phyloP scores from a whole-genome alignment of 2,888 invertebrate species.

The Epicampocera succincta region DNA sequence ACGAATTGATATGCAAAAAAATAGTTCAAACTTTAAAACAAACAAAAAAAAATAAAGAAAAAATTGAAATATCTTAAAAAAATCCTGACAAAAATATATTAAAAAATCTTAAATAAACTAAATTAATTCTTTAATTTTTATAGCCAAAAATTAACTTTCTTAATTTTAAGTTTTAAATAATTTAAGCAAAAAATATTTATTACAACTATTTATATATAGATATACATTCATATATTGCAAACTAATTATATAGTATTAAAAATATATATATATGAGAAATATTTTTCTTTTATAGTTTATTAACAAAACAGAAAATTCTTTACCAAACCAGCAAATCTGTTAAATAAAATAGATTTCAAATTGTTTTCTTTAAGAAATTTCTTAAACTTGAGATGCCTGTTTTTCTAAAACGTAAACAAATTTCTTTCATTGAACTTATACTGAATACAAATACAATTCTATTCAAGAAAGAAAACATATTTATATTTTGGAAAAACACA shows the following conservation, averaged over 20 bases:
- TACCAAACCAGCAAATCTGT: too few relatives aligned
- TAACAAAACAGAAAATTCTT: background rate
- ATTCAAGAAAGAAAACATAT: too few relatives aligned
- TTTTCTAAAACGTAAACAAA: too few relatives aligned
- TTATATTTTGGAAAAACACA: too few relatives aligned
- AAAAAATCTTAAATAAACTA: constrained; percentile 72
- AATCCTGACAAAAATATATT: constrained; percentile 47
- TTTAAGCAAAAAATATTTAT: constrained; percentile 61
- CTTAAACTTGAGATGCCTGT: too few relatives aligned
- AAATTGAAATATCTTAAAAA: constrained; percentile 50
- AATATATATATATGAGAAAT: constrained; percentile 6
- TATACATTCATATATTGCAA: background rate
- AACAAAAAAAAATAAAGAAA: constrained; percentile 33
- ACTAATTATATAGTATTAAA: constrained; percentile 48
- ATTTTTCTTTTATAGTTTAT: background rate
- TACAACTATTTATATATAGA: constrained; percentile 46
- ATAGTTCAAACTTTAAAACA: constrained; percentile 69
- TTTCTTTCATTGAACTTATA: too few relatives aligned
- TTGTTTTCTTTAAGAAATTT: too few relatives aligned
- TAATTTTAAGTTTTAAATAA: constrained; percentile 69
- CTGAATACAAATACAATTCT: too few relatives aligned
- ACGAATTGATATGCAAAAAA: constrained; percentile 65
- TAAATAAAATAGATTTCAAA: too few relatives aligned
- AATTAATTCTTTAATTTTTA: constrained; percentile 80
- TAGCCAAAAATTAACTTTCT: constrained; percentile 75